phyloP scores from a whole-genome alignment of 1,140 invertebrate genomes.

The Calosoma granatense region DNA sequence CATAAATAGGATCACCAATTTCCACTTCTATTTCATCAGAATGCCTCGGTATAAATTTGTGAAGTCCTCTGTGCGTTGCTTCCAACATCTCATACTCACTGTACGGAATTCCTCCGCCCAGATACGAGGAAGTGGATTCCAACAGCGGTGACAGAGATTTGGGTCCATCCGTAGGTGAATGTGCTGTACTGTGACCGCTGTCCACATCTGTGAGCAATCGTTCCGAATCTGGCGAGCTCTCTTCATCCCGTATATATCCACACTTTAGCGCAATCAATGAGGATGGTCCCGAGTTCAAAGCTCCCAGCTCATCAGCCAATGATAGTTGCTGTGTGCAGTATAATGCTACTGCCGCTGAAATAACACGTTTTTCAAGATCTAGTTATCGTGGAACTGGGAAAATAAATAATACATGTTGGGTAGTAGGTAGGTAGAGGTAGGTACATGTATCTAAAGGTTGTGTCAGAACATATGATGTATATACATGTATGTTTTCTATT shows the following conservation, averaged over 20 bases:
- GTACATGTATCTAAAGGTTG: no score
- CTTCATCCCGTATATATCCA: conserved; percentile 64
- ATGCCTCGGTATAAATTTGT: conserved; percentile 91
- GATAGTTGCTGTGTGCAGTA: conserved; percentile 37
- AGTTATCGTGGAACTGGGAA: no score
- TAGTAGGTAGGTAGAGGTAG: no score
- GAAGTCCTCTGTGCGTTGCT: conserved; percentile 87
- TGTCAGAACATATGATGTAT: no score
- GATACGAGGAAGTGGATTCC: conserved; percentile 35
- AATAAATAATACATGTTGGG: no score
- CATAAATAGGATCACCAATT: conserved; percentile 95
- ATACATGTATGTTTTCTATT: no score
- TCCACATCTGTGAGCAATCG: conserved; percentile 66
- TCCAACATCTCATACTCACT: conserved; percentile 80
- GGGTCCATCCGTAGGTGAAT: conserved; percentile 71
- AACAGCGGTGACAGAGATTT: conserved; percentile 71
- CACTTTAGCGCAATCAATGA: conserved; percentile 68
- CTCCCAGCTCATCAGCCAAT: conserved; percentile 58
- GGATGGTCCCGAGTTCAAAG: conserved; percentile 32
- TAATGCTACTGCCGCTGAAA: conserved; percentile 41
- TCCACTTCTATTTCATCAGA: conserved; percentile 92
- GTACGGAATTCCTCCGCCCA: conserved; percentile 59
- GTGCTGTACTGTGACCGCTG: conserved; percentile 80
- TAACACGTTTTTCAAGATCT: no score
- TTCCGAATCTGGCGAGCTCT: conserved; percentile 77